These are phyloP conservation scores for Petrophora chlorosata DNA, from an alignment of 2,888 invertebrate genomes.

Conservation along the genomic window DNA sequence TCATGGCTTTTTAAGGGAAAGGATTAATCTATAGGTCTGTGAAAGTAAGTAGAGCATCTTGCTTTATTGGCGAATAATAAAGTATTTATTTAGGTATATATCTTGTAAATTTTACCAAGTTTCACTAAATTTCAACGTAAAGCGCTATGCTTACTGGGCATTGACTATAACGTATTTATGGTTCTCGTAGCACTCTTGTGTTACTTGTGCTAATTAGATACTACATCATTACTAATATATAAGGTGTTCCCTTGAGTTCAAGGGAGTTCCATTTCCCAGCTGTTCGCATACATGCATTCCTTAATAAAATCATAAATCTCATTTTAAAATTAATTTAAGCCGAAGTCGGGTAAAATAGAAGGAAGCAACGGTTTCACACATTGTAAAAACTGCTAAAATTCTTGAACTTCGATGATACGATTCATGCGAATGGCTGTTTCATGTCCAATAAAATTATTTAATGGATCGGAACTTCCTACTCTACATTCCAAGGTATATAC, in stretches of 20 bases:
- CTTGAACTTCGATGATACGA: not conserved
- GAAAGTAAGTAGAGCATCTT: not conserved
- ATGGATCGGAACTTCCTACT: slow-evolving; percentile 6
- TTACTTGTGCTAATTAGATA: not conserved
- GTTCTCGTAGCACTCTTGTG: too few relatives aligned
- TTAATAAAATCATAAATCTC: too few relatives aligned
- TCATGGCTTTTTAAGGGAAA: slow-evolving; percentile 14
- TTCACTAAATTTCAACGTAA: too few relatives aligned
- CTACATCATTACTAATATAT: not conserved
- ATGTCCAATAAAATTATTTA: slow-evolving; percentile 8
- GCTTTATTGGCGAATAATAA: too few relatives aligned
- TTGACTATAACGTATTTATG: too few relatives aligned
- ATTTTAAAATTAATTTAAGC: too few relatives aligned
- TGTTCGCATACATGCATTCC: too few relatives aligned
- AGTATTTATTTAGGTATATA: too few relatives aligned
- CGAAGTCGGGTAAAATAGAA: not conserved
- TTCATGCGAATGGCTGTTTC: slow-evolving; percentile 11
- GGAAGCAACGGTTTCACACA: slow-evolving; percentile 6
- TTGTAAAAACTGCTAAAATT: slow-evolving; percentile 1
- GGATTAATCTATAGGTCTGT: not conserved
- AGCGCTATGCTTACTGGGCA: too few relatives aligned
- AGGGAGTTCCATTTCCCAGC: too few relatives aligned
- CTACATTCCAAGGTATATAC: not conserved
- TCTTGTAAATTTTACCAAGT: too few relatives aligned
- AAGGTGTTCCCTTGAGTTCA: too few relatives aligned